Evolutionary conservation across 1,140 invertebrate genomes (phyloP).

Genomic region (Pteromalus puparum): DNA sequence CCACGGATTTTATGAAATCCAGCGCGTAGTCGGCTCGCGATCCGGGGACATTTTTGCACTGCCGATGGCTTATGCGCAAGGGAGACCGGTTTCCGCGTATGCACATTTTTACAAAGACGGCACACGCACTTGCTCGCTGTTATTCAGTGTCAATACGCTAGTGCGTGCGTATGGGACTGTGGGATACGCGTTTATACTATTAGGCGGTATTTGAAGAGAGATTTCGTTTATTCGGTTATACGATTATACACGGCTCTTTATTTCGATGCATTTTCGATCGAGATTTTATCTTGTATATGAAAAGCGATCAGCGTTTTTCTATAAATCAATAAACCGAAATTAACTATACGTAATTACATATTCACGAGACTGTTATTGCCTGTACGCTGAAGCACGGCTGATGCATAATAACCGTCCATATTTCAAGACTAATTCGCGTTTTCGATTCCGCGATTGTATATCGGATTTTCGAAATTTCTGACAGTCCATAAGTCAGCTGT

Average conservation of each 20-base stretch:
- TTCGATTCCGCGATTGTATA: background rate
- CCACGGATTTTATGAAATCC: constrained; percentile 44
- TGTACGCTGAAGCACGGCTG: background rate
- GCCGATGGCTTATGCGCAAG: background rate
- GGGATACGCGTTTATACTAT: too few relatives aligned
- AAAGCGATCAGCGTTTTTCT: background rate
- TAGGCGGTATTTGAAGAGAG: too few relatives aligned
- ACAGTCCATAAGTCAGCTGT: constrained; percentile 17
- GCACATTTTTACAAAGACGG: background rate
- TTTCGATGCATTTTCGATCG: too few relatives aligned
- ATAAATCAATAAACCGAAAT: background rate
- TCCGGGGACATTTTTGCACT: background rate
- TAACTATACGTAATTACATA: background rate
- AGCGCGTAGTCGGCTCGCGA: background rate
- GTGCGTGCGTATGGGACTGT: background rate
- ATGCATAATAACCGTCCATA: constrained; percentile 16
- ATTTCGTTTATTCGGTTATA: too few relatives aligned
- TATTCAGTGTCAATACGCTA: constrained; percentile 30
- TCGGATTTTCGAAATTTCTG: constrained; percentile 27
- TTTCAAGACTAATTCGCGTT: background rate
- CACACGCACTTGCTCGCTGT: constrained; percentile 1
- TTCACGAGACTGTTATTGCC: background rate
- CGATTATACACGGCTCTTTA: too few relatives aligned
- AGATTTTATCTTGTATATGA: too few relatives aligned
- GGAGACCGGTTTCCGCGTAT: constrained; percentile 31